Evolutionary conservation across 2,113 vertebrate species (phyloP), one percentile per base, ranked within the genome.

Genomic region (Plecturocebus donacophilus): DNA sequence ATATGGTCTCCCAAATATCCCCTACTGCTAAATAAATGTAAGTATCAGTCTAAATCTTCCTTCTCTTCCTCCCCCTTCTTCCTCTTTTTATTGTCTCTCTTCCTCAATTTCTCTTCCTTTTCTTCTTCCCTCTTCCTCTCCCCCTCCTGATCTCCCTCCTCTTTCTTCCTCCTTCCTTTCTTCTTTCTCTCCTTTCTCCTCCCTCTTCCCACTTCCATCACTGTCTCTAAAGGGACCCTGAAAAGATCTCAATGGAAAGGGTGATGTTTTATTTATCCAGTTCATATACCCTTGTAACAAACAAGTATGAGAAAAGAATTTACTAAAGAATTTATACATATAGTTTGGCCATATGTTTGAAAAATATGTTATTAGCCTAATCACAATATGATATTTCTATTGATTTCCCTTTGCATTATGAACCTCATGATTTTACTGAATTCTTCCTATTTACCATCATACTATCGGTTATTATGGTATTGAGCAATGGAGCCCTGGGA

Each of bases 111-210:
- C 2, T 77, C 11, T 21, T 35, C 11, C 25, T 27, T 13, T 20
- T 3, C 1, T 58, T 20, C 73, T 12, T n/a, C 14, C 21, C 32
- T 42, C 23, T 58, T 13, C 13, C 3, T 27, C 25, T 35, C 14
- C 6, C 0, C 7, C 0, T 47, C 7, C 0, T 61, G 27, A 8
- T 30, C 20, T 8, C 0, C 7, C 0, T 47, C 7, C 0, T 61
- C 42, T 8, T 30, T 7, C 27, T 12, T 8, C 38, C 10, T 1
- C 10, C 5, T 7, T 2, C 6, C 32, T 19, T 9, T 38, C 3
- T 42, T 58, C 25, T 32, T 52, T 75, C 8, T 87, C 66, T 82
- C 42, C 66, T 3, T 27, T 21, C 21, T 2, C 6, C 9, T 52
- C 6, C 49, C 23, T 40, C 21, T 40, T 9, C 20, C 23, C 17